Conservation (phyloP, 2,888 invertebrate species). For the Habrosyne pyritoides region DNA sequence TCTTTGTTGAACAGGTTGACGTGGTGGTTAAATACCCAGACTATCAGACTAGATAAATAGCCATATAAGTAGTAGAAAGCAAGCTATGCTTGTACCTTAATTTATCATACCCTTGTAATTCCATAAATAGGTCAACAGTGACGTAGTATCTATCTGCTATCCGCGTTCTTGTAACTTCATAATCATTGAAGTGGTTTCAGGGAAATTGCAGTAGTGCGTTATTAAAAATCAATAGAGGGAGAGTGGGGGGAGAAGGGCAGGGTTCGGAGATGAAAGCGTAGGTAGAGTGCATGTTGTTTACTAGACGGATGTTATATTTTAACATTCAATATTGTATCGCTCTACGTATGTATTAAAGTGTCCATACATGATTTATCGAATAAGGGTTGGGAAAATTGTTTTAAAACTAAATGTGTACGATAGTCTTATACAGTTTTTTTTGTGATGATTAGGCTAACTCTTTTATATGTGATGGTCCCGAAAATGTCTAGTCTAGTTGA, state of each 20-base stretch:
- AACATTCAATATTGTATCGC: background rate
- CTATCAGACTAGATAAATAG: too few relatives aligned
- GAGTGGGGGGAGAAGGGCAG: conserved; percentile 6
- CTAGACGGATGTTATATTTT: background rate
- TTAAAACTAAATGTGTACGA: too few relatives aligned
- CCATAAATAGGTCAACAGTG: conserved; percentile 33
- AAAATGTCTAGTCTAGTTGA: too few relatives aligned
- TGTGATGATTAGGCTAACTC: too few relatives aligned
- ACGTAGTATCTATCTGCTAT: conserved; percentile 18
- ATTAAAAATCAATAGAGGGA: conserved; percentile 39
- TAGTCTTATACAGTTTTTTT: too few relatives aligned
- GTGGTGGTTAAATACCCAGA: too few relatives aligned
- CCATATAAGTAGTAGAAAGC: too few relatives aligned
- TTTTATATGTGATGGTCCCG: too few relatives aligned
- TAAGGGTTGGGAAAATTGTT: too few relatives aligned
- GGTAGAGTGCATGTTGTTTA: background rate
- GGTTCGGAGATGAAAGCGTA: conserved; percentile 1
- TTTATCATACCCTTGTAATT: background rate
- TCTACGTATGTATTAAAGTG: background rate
- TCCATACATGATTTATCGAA: too few relatives aligned
- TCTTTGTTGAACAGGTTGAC: too few relatives aligned
- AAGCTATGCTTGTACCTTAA: too few relatives aligned
- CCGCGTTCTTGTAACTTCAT: conserved; percentile 5
- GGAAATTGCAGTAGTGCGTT: conserved; percentile 29
- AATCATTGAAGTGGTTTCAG: conserved; percentile 21